Base-by-base conservation (phyloP, 2,888 invertebrate genomes). In the Erebia palarica region DNA sequence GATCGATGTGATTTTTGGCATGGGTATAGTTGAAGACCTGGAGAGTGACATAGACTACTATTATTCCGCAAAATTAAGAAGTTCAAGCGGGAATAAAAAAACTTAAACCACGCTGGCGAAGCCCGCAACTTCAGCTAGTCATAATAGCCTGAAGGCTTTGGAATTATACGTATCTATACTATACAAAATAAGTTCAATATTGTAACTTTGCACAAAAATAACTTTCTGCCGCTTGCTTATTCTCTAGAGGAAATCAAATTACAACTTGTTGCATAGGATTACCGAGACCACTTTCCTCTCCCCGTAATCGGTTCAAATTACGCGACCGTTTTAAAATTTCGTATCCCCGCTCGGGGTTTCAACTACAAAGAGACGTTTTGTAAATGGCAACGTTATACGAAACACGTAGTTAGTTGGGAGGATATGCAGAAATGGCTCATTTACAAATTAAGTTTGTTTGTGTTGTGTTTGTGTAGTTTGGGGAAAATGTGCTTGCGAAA, bases 251-350 rank as follows among this genome's bases (percentile, higher is more conserved):
- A 78, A 79, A 76, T 71, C 72, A 79, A 78, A 76, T 71, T 74
- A 72, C 75, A 79, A 80, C 80, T 78, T 75, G 79, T 80, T 78
- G 69, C 73, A 73, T 75, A 76, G 74, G 77, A 75, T 76, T 76
- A 74, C 73, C 73, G 70, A 65, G 71, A 70, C 78, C 70, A 75
- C 78, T 78, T 79, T 78, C 76, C 78, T 77, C 78, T 75, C 76
- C 75, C 76, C 74, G 75, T 75, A 73, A 74, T 74, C 63, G 69
- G 63, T 68, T 53, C 21, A 68, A 74, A 72, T 75, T 76, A 77
- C 59, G 58, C 77, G 77, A 57, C 74, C 71, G 70, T 72, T 75
- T 78, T 74, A 75, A 78, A 76, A 68, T 67, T 72, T 65, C 65
- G 49, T 57, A 57, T 74, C 55, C 47, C 65, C 58, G 36, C 65